Evolutionary conservation across 2,888 invertebrate genomes (phyloP), one percentile per base, ranked within the genome.

Genomic region (Lithodes maja): DNA sequence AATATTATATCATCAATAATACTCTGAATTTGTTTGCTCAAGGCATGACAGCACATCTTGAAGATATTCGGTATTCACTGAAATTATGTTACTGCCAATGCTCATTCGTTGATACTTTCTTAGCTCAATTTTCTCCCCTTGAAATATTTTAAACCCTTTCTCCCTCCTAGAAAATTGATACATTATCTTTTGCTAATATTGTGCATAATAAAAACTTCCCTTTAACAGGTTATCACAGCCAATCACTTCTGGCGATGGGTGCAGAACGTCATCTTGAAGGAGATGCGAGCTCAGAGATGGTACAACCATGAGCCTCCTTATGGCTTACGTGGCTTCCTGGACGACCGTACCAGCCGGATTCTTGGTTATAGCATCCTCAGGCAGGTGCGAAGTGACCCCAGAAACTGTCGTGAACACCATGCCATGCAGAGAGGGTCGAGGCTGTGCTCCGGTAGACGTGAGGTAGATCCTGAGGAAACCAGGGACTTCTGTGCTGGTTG

Each of bases 331-430:
- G 92, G 95, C 94, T 95, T 94, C 92, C 92, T 95, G 80, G 93
- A 93, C 85, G 95, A 95, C 92, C 93, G 94, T 85, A 94, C 93
- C 1, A 94, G 94, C n/a, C 93, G 95, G 81, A 93, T 95, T 55
- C 94, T 95, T 94, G 95, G 95, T 17, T 94, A 94, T 91, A 94
- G 94, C 33, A 94, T 94, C 3, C 93, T 95, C 85, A 92, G 95
- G 82, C 95, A 95, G 93, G 93, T 94, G 49, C 93, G 95, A 84
- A 93, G 86, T n/a, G 68, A 83, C 33, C 85, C 90, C 7, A 68
- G 85, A 5, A 83, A 68, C 1, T 92, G 92, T 80, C n/a, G 12
- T 78, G 92, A 92, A 3, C 91, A 92, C 53, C 82, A 87, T 74
- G 86, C 91, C 12, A 89, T 93, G 87, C 85, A 88, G 33, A 90